phyloP scores from a whole-genome alignment of 2,797 vertebrate species.

The Nasua narica region DNA sequence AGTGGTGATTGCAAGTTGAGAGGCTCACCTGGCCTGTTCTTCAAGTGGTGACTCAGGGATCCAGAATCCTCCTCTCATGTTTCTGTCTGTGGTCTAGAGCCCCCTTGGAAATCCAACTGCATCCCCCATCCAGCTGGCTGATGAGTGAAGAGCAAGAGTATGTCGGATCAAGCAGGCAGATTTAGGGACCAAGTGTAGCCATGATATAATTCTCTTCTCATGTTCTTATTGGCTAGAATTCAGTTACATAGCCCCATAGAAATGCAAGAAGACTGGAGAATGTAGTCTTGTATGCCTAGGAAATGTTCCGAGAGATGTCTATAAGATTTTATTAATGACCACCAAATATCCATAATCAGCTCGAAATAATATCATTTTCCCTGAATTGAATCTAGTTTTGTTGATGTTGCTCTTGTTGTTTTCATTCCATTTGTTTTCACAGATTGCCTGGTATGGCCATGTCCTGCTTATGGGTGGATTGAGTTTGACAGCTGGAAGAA shows the following conservation, averaged over 20 bases:
- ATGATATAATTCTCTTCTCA: not conserved
- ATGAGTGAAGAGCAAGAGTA: not conserved
- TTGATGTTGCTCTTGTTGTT: not conserved
- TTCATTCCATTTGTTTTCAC: conserved; percentile 11
- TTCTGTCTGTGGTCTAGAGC: not conserved
- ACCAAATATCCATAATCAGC: not conserved
- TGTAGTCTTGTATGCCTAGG: not conserved
- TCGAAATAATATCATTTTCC: not conserved
- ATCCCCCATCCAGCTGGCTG: not conserved
- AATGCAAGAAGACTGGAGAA: not conserved
- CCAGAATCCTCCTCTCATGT: not conserved
- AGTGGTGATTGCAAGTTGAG: not conserved
- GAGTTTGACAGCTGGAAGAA: not conserved
- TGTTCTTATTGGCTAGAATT: not conserved
- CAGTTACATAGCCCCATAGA: not conserved
- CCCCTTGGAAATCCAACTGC: not conserved
- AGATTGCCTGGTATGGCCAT: not conserved
- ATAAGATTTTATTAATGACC: not conserved
- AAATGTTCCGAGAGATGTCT: not conserved
- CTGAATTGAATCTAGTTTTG: not conserved
- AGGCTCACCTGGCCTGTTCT: not conserved
- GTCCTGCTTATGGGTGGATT: not conserved
- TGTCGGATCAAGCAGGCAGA: not conserved
- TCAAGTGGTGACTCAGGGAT: not conserved
- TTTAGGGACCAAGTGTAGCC: not conserved